A percentile compares a stretch with the other conserved stretches of the same genome.
These are phyloP conservation scores for Stictocephala bisonia DNA, from an alignment of 2,888 invertebrate species.

Conservation along the genomic window DNA sequence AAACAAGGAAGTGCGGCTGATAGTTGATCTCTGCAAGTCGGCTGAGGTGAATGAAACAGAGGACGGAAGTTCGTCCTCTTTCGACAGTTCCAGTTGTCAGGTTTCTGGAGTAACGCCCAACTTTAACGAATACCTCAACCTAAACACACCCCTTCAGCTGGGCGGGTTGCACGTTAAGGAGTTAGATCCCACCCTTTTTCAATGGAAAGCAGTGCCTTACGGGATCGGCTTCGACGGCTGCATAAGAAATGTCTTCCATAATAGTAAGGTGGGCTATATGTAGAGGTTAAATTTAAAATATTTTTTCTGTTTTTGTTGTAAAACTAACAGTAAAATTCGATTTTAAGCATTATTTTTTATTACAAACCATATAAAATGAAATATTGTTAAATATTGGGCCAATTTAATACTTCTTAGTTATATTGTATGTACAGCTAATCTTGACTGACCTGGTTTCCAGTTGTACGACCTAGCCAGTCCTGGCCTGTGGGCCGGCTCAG, in stretches of 20 bases:
- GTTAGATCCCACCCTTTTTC: slow-evolving; percentile 87
- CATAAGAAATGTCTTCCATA: slow-evolving; percentile 93
- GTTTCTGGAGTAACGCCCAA: slow-evolving; percentile 90
- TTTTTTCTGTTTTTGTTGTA: too few species aligned
- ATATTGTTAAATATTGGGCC: too few species aligned
- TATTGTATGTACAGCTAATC: too few species aligned
- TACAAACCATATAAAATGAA: too few species aligned
- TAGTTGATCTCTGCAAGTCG: slow-evolving; percentile 92
- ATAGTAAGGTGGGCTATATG: slow-evolving; percentile 73
- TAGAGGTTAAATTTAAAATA: too few species aligned
- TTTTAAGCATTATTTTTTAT: too few species aligned
- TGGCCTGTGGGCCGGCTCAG: slow-evolving; percentile 85
- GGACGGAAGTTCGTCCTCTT: slow-evolving; percentile 87
- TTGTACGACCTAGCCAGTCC: slow-evolving; percentile 95
- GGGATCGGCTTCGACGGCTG: slow-evolving; percentile 95
- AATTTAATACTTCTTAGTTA: too few species aligned
- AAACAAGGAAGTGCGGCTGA: slow-evolving; percentile 80
- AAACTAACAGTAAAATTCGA: too few species aligned
- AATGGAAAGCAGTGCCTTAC: slow-evolving; percentile 90
- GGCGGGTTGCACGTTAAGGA: slow-evolving; percentile 92
- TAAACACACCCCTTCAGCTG: slow-evolving; percentile 93
- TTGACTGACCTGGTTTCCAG: slow-evolving; percentile 64
- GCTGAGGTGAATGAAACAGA: slow-evolving; percentile 89
- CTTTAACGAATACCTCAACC: slow-evolving; percentile 94
- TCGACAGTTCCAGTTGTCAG: slow-evolving; percentile 90